Conservation (phyloP, 2,888 invertebrate genomes). For the Apotomis betuletana region DNA sequence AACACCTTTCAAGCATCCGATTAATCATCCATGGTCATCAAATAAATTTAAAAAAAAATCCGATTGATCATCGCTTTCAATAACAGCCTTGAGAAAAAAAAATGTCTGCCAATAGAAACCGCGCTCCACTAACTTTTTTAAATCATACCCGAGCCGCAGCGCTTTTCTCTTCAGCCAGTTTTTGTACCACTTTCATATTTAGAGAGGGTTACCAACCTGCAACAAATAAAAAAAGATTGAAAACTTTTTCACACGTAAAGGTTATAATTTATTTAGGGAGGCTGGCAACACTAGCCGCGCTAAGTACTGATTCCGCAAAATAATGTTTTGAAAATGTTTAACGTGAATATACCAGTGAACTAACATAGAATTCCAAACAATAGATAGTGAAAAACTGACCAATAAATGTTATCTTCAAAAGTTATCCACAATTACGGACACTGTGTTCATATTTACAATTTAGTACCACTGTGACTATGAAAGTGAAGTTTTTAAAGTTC, state of each 20-base stretch:
- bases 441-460: too few species aligned
- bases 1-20: slow-evolving; percentile 11
- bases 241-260: slow-evolving; percentile 19
- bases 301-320: too few species aligned
- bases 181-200: slow-evolving; percentile 33
- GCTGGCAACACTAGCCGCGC: too few species aligned
- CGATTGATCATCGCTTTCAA: slow-evolving; percentile 27
- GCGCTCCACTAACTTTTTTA: slow-evolving; percentile 37
- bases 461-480: too few species aligned
- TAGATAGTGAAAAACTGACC: too few species aligned
- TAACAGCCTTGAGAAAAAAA: slow-evolving; percentile 24
- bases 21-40: slow-evolving; percentile 6
- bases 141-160: slow-evolving; percentile 30
- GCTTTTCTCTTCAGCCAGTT: slow-evolving; percentile 37
- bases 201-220: slow-evolving; percentile 36
- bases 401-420: too few species aligned
- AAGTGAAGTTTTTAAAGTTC: too few species aligned
- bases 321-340: too few species aligned
- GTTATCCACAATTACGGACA: too few species aligned
- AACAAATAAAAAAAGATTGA: slow-evolving; percentile 28
- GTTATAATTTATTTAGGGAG: neutral
- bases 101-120: slow-evolving; percentile 28
- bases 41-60: too few species aligned
- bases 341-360: too few species aligned
- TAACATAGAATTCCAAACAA: too few species aligned